These are phyloP conservation scores for Liasis olivaceus DNA, from an alignment of 2,797 vertebrate species.

Conservation along the genomic window DNA sequence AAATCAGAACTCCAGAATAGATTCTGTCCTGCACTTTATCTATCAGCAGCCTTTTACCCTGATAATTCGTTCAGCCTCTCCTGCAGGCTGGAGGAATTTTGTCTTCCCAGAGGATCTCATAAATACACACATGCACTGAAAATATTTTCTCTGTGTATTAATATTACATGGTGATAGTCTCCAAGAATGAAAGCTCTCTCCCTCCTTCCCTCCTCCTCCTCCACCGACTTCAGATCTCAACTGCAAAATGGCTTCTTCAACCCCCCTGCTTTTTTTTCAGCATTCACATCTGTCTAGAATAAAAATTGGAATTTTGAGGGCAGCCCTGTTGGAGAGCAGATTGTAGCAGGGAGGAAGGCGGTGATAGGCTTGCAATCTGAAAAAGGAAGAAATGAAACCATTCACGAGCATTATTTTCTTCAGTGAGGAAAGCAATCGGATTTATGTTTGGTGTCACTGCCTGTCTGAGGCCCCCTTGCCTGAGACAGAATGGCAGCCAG, in stretches of 20 bases:
- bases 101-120: constrained; percentile 64
- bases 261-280: constrained; percentile 55
- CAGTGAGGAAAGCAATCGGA: constrained; percentile 52
- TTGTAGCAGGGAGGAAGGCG: neutral
- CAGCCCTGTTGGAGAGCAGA: constrained; percentile 57
- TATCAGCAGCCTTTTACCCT: constrained; percentile 39
- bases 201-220: constrained; percentile 50
- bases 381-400: constrained; percentile 50
- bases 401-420: constrained; percentile 53
- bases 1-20: constrained; percentile 33
- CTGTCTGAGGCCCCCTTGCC: constrained; percentile 43
- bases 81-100: constrained; percentile 55
- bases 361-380: constrained; percentile 61
- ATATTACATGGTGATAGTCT: constrained; percentile 67
- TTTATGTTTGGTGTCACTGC: constrained; percentile 43
- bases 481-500: constrained; percentile 58
- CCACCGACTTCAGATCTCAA: neutral
- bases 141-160: constrained; percentile 67
- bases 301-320: constrained; percentile 69
- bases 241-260: constrained; percentile 62
- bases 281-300: constrained; percentile 68
- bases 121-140: constrained; percentile 68
- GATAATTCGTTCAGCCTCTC: constrained; percentile 54
- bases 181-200: constrained; percentile 47
- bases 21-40: constrained; percentile 64